These are phyloP conservation scores for Neoseiulus cucumeris DNA, from an alignment of 1,140 invertebrate species.

Conservation along the genomic window DNA sequence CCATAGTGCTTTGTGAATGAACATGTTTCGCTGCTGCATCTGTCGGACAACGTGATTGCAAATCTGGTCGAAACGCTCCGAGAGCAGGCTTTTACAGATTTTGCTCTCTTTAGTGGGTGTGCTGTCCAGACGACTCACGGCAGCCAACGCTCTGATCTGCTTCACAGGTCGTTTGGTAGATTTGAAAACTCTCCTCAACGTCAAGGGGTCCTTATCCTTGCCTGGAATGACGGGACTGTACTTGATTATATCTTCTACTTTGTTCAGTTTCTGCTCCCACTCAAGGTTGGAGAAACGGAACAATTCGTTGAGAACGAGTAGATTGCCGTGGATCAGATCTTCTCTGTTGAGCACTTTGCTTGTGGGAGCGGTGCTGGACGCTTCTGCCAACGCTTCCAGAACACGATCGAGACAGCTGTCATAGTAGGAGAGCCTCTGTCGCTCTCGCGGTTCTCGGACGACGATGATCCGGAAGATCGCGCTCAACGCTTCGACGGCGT, in stretches of 20 bases:
- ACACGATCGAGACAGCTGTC: conserved; percentile 44
- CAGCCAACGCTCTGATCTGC: background rate
- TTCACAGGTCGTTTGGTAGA: background rate
- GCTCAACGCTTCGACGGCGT: background rate
- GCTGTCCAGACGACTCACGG: background rate
- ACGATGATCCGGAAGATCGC: background rate
- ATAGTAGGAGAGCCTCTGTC: background rate
- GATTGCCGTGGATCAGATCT: conserved; percentile 73
- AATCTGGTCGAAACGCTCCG: conserved; percentile 54
- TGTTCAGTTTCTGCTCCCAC: conserved; percentile 39
- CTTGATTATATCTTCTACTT: background rate
- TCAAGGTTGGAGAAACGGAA: conserved; percentile 70
- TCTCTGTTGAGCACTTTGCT: conserved; percentile 55
- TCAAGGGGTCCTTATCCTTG: background rate
- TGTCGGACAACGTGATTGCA: conserved; percentile 48
- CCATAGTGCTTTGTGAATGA: conserved; percentile 70
- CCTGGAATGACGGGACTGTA: background rate
- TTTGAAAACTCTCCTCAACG: background rate
- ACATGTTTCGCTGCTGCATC: conserved; percentile 43
- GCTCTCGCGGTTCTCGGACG: background rate
- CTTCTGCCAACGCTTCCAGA: conserved; percentile 64
- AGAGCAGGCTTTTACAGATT: conserved; percentile 60
- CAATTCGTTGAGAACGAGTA: conserved; percentile 84
- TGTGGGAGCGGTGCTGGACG: conserved; percentile 43
- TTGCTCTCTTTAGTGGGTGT: conserved; percentile 48